phyloP scores from a whole-genome alignment of 2,113 vertebrate species.

The Pelobates fuscus region DNA sequence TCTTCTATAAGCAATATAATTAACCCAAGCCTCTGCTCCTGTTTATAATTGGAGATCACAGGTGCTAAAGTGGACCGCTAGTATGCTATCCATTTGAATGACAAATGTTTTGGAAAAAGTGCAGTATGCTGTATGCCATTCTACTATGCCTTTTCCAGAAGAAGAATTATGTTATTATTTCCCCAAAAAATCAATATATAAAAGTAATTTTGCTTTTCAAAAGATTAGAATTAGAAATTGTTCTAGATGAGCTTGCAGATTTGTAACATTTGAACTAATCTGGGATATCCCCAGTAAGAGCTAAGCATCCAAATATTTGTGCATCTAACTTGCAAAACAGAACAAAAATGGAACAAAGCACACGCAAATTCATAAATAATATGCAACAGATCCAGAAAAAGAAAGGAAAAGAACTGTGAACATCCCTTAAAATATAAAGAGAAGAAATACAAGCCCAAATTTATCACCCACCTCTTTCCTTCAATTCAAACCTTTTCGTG shows the following conservation, averaged over 20 bases:
- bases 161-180: conserved; percentile 20
- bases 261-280: too few relatives aligned
- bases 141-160: background rate
- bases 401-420: background rate
- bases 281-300: too few relatives aligned
- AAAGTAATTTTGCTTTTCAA: too few relatives aligned
- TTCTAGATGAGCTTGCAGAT: too few relatives aligned
- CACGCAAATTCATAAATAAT: background rate
- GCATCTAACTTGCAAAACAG: background rate
- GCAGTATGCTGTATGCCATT: conserved; percentile 32
- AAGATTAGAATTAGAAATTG: too few relatives aligned
- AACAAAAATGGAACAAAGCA: background rate
- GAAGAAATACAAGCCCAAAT: background rate
- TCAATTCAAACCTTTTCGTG: background rate
- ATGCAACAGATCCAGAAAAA: background rate
- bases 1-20: conserved; percentile 59
- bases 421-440: background rate
- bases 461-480: conserved; percentile 1
- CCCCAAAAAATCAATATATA: conserved; percentile 1
- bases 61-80: conserved; percentile 70
- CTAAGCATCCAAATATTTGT: too few relatives aligned
- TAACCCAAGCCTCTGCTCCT: conserved; percentile 65
- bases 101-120: conserved; percentile 69
- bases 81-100: conserved; percentile 74
- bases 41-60: conserved; percentile 77